Base-by-base conservation (phyloP, 2,113 vertebrate genomes). In the Trogon melanurus region DNA sequence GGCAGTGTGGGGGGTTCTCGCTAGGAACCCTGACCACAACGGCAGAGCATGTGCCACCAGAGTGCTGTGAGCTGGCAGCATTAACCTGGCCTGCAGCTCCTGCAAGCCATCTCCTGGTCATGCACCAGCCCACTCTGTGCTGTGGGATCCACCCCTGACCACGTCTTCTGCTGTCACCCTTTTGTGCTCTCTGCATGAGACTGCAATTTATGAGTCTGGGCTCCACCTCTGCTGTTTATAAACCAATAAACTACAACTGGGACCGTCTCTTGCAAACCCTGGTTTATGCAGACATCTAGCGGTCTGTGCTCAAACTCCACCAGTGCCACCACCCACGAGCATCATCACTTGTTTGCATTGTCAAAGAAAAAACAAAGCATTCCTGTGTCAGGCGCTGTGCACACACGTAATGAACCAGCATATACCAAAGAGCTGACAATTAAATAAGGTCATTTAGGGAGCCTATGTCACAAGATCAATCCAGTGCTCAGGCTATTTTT, bases 1-100 rank as follows among this genome's bases (percentile, higher is more conserved):
- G 23, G 4, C 4, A 5, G 5, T 62, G 13, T 0, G 0, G 3
- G 16, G 14, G 5, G 26, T 78, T 10, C 32, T 32, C 81, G 38
- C 45, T 41, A n/a, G 13, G 10, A 86, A 10, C 26, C 64, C 48
- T 50, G 48, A 23, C 15, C 3, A 4, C 41, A 32, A 2, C 5
- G 17, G 16, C 48, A 87, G 22, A 72, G 8, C 30, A 30, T 0
- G 1, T 45, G 12, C 13, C 38, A 58, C 21, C 27, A 32, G 25
- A 50, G 45, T 10, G 4, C 64, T 80, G 20, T 0, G 3, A 73
- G n/a, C 1, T 23, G 23, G 54, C 22, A 58, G 34, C 53, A 38
- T 29, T 44, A 65, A 15, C 7, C 14, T 3, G 18, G 30, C 11
- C 44, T 54, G 29, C 3, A n/a, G 45, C 13, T 71, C 16, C 54